Evolutionary conservation across 2,888 invertebrate species (phyloP).

Genomic region (Coelogynopora nodosa): DNA sequence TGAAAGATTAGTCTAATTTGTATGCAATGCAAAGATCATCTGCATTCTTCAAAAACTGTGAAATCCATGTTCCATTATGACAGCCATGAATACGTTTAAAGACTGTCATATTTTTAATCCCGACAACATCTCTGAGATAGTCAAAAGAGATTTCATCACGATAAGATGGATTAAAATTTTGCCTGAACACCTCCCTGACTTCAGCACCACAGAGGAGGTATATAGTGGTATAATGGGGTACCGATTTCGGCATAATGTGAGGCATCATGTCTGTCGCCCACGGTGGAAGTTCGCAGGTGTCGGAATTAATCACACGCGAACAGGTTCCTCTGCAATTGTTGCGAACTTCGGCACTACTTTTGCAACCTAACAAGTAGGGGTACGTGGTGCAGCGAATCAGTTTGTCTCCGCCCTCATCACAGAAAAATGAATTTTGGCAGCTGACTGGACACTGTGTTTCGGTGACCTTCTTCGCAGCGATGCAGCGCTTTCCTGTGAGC

Average conservation of each 20-base stretch:
- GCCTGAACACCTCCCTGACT: neutral
- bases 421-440: neutral
- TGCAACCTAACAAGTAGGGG: neutral
- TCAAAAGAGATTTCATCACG: neutral
- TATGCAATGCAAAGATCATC: neutral
- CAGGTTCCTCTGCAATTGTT: neutral
- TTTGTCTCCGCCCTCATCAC: neutral
- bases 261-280: neutral
- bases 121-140: neutral
- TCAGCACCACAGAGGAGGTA: neutral
- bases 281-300: neutral
- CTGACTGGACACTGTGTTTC: neutral
- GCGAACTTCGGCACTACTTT: neutral
- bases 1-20: too few relatives aligned
- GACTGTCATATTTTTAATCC: neutral
- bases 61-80: neutral
- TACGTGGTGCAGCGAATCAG: neutral
- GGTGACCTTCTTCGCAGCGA: neutral
- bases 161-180: neutral
- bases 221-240: neutral
- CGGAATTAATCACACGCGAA: neutral
- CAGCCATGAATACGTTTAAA: neutral
- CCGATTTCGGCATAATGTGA: neutral
- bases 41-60: neutral
- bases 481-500: neutral